Base-by-base conservation (phyloP, 2,113 vertebrate genomes). In the Poeciliopsis occidentalis region DNA sequence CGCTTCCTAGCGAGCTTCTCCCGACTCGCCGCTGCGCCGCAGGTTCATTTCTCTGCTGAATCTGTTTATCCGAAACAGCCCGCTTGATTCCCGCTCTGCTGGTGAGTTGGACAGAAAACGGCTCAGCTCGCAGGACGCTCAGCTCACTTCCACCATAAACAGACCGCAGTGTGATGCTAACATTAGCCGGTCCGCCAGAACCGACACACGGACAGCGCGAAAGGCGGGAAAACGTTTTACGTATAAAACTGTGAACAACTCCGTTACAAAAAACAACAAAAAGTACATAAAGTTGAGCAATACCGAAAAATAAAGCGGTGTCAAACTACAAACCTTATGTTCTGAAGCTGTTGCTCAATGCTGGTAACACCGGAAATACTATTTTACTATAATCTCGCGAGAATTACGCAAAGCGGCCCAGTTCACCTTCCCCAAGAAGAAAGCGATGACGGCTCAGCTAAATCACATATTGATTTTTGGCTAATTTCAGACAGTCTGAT, bases 351-450 rank as follows among this genome's bases (percentile, higher is more conserved):
- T 81, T 85, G 84, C 79, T 81, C 81, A 81, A 34, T 57, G 66
- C 76, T 76, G 64, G 66, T 63, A 44, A 75, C 62, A 84, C 82
- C 86, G 92, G 93, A 92, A 91, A 71, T 91, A 64, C 63, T 83
- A 44, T 12, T 73, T 71, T 51, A 4, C 22, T n/a, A 2, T 22
- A 11, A 26, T 91, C 78, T 91, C 91, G 88, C 89, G 89, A 5
- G 87, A 90, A 7, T 72, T 79, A n/a, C 1, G 13, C 1, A 5
- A 4, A 32, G 19, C 65, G 66, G 78, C 87, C 7, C 19, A 7
- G 22, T 57, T 44, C 12, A 27, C 19, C 4, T 34, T 31, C 19
- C 8, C 29, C 6, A 10, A 24, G 51, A n/a, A n/a, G 51, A 19
- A 15, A 17, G 4, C 12, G n/a, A n/a, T 8, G 11, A 60, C 60